Percentiles rank a stretch among this genome's conserved stretches.
phyloP scores from a whole-genome alignment of 2,797 vertebrate species.

The Decapterus maruadsi region DNA sequence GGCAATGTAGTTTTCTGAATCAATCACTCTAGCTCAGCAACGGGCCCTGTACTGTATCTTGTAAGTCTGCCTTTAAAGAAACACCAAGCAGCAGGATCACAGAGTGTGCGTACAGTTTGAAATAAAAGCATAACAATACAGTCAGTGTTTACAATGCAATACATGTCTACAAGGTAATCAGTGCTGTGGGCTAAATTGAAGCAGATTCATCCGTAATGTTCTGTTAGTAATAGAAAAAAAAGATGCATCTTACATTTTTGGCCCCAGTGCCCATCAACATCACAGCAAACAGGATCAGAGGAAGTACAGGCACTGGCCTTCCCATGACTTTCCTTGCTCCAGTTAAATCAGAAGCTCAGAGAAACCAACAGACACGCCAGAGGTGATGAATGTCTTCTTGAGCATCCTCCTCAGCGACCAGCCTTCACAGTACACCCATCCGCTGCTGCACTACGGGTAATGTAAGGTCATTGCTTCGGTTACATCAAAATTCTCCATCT shows the following conservation, averaged over 20 bases:
- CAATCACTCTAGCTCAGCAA: background rate
- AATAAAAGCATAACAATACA: background rate
- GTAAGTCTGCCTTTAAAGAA: background rate
- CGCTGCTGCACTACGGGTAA: background rate
- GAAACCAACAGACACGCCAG: background rate
- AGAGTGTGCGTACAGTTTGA: background rate
- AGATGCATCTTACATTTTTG: conserved; percentile 65
- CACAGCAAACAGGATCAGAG: conserved; percentile 57
- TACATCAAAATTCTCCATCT: conserved; percentile 13
- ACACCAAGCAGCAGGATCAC: background rate
- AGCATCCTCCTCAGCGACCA: conserved; percentile 13
- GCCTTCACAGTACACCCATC: conserved; percentile 22
- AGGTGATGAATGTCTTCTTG: background rate
- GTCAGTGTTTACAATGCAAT: background rate
- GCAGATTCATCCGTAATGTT: background rate
- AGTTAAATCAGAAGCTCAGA: conserved; percentile 22
- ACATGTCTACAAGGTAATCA: background rate
- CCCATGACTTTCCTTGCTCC: conserved; percentile 46
- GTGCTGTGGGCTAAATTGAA: background rate
- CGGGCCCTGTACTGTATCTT: background rate
- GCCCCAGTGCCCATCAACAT: conserved; percentile 54
- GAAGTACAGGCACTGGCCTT: conserved; percentile 4
- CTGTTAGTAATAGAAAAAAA: background rate
- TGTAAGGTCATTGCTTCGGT: conserved; percentile 6
- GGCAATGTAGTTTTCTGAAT: background rate